Evolutionary conservation across 2,113 vertebrate genomes (phyloP).

Genomic region (Tyrannus savana): DNA sequence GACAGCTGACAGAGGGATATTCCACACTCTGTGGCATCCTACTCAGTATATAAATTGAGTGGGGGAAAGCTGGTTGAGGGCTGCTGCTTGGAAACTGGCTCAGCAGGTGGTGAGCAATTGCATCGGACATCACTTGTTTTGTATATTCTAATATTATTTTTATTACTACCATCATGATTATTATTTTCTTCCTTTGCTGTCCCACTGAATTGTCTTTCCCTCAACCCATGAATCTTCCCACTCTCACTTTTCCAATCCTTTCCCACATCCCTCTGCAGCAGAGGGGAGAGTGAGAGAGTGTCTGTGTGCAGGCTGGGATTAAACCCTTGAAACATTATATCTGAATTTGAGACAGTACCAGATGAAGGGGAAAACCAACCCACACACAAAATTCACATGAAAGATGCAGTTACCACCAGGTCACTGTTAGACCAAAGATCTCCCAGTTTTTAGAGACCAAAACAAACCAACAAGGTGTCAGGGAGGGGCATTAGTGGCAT

Average conservation of each 20-base stretch:
- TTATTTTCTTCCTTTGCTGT: not conserved
- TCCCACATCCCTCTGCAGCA: not conserved
- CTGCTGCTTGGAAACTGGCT: not conserved
- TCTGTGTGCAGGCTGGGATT: not conserved
- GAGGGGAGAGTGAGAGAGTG: not conserved
- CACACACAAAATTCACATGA: not conserved
- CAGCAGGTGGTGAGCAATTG: not conserved
- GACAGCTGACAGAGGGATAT: not conserved
- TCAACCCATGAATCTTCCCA: not conserved
- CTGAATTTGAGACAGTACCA: not conserved
- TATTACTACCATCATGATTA: fast-evolving
- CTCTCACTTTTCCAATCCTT: not conserved
- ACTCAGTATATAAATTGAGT: not conserved
- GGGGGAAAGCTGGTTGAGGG: not conserved
- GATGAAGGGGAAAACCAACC: not conserved
- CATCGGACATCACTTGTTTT: not conserved
- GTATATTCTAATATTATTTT: not conserved
- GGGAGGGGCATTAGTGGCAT: not conserved
- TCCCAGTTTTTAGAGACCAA: not conserved
- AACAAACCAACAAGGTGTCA: not conserved
- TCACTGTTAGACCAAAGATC: not conserved
- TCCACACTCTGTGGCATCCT: not conserved
- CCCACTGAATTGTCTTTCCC: not conserved
- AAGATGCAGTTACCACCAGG: not conserved
- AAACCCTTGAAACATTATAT: not conserved